Base-by-base conservation (phyloP, 2,797 vertebrate species). In the Chromis chromis region DNA sequence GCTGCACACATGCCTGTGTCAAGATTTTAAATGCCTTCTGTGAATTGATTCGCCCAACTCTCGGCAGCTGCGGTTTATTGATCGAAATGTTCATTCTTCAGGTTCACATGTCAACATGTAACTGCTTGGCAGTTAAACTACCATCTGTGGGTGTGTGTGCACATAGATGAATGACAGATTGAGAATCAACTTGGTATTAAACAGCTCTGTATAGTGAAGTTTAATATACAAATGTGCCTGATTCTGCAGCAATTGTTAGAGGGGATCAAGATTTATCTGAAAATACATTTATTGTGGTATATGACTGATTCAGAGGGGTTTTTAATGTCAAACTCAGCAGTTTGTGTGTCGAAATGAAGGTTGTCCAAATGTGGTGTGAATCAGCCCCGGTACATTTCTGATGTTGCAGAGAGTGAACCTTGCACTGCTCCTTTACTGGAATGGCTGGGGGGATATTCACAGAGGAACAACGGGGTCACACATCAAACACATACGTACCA, bases 391-490 rank as follows among this genome's bases (percentile, higher is more conserved):
- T 72, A 36, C 55, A 60, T 36, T 25, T 72, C 16, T 31, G n/a
- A 9, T 59, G 36, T 16, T 48, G 60, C 39, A 39, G 39, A 68
- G 52, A 22, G 21, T 39, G 63, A 59, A 77, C 52, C 49, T 42
- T 42, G 21, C 19, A 4, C 22, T 58, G 39, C 49, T 52, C 9
- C 60, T 63, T 39, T n/a, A 22, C 70, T 54, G 69, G 36, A 46
- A 39, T 0, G 36, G 46, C 68, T 76, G 44, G 36, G 49, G 25
- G 74, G 59, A 11, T 48, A 27, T 31, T 24, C 66, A 0, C 52
- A 21, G 55, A 61, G 16, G 25, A 71, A 56, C 59, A 22, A 63
- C 63, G 65, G 66, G 65, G 59, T 70, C 70, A 69, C 14, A 74
- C 70, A 66, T 79, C 74, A 64, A 33, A 77, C 63, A 56, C 48